Base-by-base conservation (phyloP, 2,888 invertebrate genomes). In the Helicoverpa assulta region DNA sequence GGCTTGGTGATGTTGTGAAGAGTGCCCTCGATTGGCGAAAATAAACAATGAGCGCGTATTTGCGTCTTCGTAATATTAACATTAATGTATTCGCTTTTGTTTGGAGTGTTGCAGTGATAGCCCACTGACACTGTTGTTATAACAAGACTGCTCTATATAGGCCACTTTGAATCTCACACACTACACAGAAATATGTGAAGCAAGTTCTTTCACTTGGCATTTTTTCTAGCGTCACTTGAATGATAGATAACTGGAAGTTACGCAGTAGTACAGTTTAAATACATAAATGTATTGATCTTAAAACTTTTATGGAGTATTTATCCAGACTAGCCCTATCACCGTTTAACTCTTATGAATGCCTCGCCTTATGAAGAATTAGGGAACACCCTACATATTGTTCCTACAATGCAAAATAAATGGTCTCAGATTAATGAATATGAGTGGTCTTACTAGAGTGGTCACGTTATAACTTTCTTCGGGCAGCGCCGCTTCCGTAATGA, bases 31-130 rank as follows among this genome's bases (percentile, higher is more conserved):
- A 64, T 56, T 69, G 37, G 37, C 33, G 52, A 62, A 72, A 69
- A 59, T 65, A 47, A 62, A 73, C 69, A 76, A 65, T 21, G 57
- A 75, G 59, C 59, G 5, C 14, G 43, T 60, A 77, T 69, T 77
- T 66, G 66, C 65, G 66, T 77, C 73, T 5, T 60, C 56, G 59
- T 78, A 67, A 40, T 76, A 81, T 80, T 83, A 82, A 82, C 79
- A 79, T 70, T 84, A 80, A 83, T 83, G 76, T 82, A 85, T 86
- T 82, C 83, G 86, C 87, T 87, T 86, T 89, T 86, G 86, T 86
- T 88, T 87, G 85, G 84, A 85, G 86, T 89, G 87, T 86, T 86
- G 85, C 86, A 81, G 81, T 80, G 75, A 71, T 81, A 81, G 80
- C 87, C 85, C 79, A 87, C 86, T 89, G 87, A 87, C 89, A 85